A percentile compares a stretch with the other conserved stretches of the same genome.
These are phyloP conservation scores for Coendou prehensilis DNA, from an alignment of 2,797 vertebrate genomes.

Conservation along the genomic window DNA sequence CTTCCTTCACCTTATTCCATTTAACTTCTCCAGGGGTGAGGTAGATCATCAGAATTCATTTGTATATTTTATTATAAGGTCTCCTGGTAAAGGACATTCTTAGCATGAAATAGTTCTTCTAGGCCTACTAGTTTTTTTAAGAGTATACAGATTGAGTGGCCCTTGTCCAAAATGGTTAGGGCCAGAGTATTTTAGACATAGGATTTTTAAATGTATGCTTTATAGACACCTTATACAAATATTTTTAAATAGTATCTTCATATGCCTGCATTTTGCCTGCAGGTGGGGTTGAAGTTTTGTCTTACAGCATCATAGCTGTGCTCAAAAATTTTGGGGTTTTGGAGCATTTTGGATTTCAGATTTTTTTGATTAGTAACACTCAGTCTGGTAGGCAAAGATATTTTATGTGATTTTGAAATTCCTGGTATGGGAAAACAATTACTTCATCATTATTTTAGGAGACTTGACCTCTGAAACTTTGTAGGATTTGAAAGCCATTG, in stretches of 20 bases:
- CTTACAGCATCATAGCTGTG: neutral
- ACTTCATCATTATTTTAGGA: neutral
- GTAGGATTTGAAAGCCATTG: neutral
- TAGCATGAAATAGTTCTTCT: neutral
- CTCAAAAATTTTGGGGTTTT: neutral
- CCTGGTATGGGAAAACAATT: neutral
- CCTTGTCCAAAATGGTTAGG: neutral
- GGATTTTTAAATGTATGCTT: neutral
- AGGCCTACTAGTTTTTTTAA: neutral
- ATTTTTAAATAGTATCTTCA: neutral
- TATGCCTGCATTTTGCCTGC: neutral
- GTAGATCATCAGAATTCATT: neutral
- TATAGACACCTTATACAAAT: neutral
- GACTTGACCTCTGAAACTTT: conserved; percentile 17
- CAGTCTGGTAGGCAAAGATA: neutral
- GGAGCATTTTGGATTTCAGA: neutral
- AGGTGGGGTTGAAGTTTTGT: neutral
- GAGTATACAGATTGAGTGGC: neutral
- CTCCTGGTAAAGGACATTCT: neutral
- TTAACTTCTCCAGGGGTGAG: neutral
- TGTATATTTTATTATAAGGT: neutral
- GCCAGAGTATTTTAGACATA: neutral
- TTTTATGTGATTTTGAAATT: conserved; percentile 11
- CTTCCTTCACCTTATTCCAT: neutral
- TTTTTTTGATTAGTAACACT: neutral